Evolutionary conservation across 2,797 vertebrate species (phyloP).

Genomic region (Acropternis orthonyx): DNA sequence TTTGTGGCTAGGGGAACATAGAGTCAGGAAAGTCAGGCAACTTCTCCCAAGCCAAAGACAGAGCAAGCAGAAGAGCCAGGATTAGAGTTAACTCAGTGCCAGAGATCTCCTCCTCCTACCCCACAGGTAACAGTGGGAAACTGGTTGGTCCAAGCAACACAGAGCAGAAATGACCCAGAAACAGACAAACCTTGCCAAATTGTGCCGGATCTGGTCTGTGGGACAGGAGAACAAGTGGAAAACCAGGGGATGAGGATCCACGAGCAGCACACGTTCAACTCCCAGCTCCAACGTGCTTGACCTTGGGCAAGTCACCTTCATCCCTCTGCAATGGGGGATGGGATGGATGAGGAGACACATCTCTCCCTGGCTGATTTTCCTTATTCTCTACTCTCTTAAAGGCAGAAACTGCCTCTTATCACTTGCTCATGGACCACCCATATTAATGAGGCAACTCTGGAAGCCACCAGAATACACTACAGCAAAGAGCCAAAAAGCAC

Average conservation of each 20-base stretch:
- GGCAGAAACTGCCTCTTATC: not conserved
- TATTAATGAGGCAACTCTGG: not conserved
- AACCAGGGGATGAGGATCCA: accelerated
- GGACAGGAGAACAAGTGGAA: not conserved
- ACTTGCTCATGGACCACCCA: accelerated
- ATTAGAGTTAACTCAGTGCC: not conserved
- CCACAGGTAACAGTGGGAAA: not conserved
- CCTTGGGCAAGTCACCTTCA: not conserved
- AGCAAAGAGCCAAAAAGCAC: not conserved
- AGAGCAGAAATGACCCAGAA: not conserved
- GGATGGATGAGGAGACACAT: not conserved
- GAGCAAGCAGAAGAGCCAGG: not conserved
- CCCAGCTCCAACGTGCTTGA: not conserved
- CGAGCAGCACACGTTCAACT: accelerated
- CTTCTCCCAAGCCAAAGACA: not conserved
- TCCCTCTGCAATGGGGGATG: not conserved
- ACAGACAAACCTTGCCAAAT: not conserved
- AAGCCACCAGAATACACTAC: not conserved
- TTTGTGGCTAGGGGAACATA: not conserved
- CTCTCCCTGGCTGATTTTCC: not conserved
- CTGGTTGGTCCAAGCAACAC: not conserved
- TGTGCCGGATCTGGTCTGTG: not conserved
- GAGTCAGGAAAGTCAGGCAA: not conserved
- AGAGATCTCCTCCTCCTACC: not conserved
- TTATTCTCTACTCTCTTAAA: not conserved